Conservation (phyloP, 2,888 invertebrate species). For the Athalia cordata region DNA sequence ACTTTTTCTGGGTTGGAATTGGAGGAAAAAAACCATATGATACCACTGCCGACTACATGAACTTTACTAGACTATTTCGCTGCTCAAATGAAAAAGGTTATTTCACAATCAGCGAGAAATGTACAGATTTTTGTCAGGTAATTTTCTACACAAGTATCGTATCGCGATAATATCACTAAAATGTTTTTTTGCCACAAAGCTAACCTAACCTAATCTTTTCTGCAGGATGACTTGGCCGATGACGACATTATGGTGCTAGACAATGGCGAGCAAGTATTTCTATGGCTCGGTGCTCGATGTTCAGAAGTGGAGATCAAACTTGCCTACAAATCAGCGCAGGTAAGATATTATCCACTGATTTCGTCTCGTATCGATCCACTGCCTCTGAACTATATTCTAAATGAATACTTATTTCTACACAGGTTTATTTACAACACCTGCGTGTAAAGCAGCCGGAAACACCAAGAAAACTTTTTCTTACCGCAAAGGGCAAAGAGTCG, state of each 20-base stretch:
- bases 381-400: conserved; percentile 40
- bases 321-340: conserved; percentile 98
- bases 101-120: conserved; percentile 99
- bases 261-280: conserved; percentile 97
- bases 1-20: conserved; percentile 98
- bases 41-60: conserved; percentile 91
- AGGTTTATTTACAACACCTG: conserved; percentile 99
- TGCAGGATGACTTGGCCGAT: conserved; percentile 97
- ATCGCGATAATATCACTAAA: conserved; percentile 26
- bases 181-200: neutral
- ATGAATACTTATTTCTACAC: conserved; percentile 46
- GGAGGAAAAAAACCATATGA: conserved; percentile 95
- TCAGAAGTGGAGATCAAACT: conserved; percentile 99
- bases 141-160: conserved; percentile 37
- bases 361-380: neutral
- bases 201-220: conserved; percentile 67
- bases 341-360: conserved; percentile 68
- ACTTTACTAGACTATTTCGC: conserved; percentile 94
- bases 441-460: conserved; percentile 94
- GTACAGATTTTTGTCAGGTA: conserved; percentile 97
- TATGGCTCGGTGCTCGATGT: conserved; percentile 97
- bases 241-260: conserved; percentile 99
- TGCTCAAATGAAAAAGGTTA: conserved; percentile 99
- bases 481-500: conserved; percentile 97
- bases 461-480: conserved; percentile 93